Evolutionary conservation across 2,888 invertebrate species (phyloP), one percentile per base, ranked within the genome.

Genomic region (Scelioninae gen. 1): DNA sequence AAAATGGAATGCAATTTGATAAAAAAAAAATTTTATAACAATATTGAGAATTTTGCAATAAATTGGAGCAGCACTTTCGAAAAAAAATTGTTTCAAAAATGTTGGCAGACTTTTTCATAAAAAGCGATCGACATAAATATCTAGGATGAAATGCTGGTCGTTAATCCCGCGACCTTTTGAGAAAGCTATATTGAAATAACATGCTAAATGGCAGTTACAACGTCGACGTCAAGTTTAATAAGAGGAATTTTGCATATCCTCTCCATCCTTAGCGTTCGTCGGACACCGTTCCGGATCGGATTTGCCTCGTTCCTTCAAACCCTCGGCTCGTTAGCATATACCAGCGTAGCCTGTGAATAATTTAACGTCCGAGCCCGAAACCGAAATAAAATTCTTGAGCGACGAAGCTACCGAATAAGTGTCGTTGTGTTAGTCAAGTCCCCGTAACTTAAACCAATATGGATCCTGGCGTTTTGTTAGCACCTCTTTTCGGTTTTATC

Each of bases 211-310:
- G 72, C 72, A 77, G 66, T 82, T 77, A 77, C 82, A 82, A 66
- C 82, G 71, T 66, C 76, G 86, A 87, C 86, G 86, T 86, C 87
- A 87, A 89, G 89, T 90, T 88, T 91, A 91, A 91, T 91, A 90
- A 90, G 89, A 88, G 89, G 85, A 90, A 90, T 90, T 91, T 91
- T 90, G 90, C 91, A 91, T 91, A 90, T 90, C 68, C 49, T 89
- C 89, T 86, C 79, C 72, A 56, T 75, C 62, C 79, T 74, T 69
- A 43, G 29, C 53, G 75, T 75, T 75, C 79, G 74, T 77, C 82
- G 68, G 77, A 82, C 72, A 80, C 80, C 83, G 72, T 78, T 65
- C 74, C 74, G 74, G 53, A 71, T 75, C 65, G 80, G 75, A 82
- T 81, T 78, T 76, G 65, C 60, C 77, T 81, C 69, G 65, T 74